Base-by-base conservation (phyloP, 2,888 invertebrate species). In the Agonopterix heracliana region DNA sequence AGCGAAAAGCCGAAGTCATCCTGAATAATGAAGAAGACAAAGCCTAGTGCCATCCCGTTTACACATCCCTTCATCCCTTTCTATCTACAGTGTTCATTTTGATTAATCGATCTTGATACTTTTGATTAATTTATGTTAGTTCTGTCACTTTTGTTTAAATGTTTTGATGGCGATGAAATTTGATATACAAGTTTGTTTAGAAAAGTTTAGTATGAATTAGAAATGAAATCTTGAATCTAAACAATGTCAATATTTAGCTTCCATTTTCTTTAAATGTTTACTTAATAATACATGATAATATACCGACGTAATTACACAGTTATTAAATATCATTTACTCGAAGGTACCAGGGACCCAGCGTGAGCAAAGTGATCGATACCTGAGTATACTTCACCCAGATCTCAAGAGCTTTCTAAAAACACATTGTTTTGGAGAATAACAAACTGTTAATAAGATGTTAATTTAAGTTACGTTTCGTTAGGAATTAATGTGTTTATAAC, bases 11-110 rank as follows among this genome's bases (percentile, higher is more conserved):
- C 11, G 66, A 55, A 69, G 63, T 70, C 68, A 66, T 61, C 59
- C 60, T 73, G 71, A 77, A 78, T 77, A 74, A 77, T 76, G 67
- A 68, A 78, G 52, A 54, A 63, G 64, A 67, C 62, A 63, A 64
- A 61, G 60, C 57, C 47, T 50, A 47, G 41, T 42, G 34, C 48
- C 47, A 50, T 64, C 70, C 52, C 63, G 17, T 60, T 71, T 61
- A 44, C 61, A 60, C 70, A 35, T 48, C 14, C 17, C 13, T 44
- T 41, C 55, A 9, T 54, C 54, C 51, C 48, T 59, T 56, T 58
- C 53, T 42, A 51, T 56, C 51, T 40, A 36, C 11, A 46, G 44
- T 51, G 51, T 48, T 49, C 55, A 48, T 53, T 51, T 48, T 54
- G 63, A 61, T 61, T 57, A 57, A 59, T 59, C 48, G 49, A 53